Conservation (phyloP, 2,888 invertebrate species). For the Xestia sexstrigata region DNA sequence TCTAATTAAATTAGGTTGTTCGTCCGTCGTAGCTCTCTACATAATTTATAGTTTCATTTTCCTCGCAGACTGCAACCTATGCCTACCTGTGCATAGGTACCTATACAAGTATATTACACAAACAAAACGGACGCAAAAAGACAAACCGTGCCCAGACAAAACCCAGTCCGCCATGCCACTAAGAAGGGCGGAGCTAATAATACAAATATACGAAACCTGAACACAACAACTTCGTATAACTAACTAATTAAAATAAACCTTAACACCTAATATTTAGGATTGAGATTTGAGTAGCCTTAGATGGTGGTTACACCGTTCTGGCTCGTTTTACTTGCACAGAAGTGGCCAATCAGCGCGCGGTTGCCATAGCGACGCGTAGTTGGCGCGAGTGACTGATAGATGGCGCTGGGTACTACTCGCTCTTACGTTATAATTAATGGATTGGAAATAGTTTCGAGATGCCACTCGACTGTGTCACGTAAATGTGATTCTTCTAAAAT, state of each 20-base stretch:
- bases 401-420: constrained; percentile 76
- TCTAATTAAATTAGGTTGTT: constrained; percentile 19
- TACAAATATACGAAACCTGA: constrained; percentile 66
- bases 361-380: constrained; percentile 83
- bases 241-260: constrained; percentile 74
- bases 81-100: constrained; percentile 51
- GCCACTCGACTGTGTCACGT: constrained; percentile 13
- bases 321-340: constrained; percentile 67
- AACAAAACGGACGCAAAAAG: constrained; percentile 82
- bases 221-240: constrained; percentile 64
- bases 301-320: constrained; percentile 76
- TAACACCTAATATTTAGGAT: constrained; percentile 71
- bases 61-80: constrained; percentile 26
- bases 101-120: constrained; percentile 62
- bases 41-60: constrained; percentile 20
- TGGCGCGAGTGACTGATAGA: constrained; percentile 76
- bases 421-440: constrained; percentile 58
- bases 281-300: constrained; percentile 73
- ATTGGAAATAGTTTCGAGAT: constrained; percentile 62
- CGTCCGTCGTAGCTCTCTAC: constrained; percentile 2
- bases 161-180: constrained; percentile 86
- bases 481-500: constrained; percentile 14
- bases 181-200: constrained; percentile 88
- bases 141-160: constrained; percentile 76
- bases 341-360: constrained; percentile 88